Percentiles rank a stretch among this genome's conserved stretches.
phyloP scores from a whole-genome alignment of 2,797 vertebrate species.

The Enteromius anoplus region DNA sequence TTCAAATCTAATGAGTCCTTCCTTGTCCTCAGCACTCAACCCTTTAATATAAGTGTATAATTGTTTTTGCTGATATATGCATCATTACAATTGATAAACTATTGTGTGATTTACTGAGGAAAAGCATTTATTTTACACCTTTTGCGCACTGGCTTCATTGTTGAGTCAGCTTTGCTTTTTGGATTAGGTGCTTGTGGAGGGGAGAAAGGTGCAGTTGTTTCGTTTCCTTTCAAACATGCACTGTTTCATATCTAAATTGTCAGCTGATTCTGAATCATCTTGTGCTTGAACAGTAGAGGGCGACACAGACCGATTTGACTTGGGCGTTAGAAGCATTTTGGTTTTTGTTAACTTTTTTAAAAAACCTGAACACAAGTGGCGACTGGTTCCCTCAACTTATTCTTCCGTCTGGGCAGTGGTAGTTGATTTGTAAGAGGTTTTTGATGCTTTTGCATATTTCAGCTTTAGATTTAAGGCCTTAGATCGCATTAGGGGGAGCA shows the following conservation, averaged over 20 bases:
- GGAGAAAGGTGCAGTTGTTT: not conserved
- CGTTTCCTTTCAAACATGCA: conserved; percentile 20
- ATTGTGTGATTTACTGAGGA: conserved; percentile 70
- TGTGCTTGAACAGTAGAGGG: conserved; percentile 33
- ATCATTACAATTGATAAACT: conserved; percentile 63
- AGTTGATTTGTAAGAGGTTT: conserved; percentile 11
- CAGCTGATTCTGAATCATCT: not conserved
- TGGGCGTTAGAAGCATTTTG: not conserved
- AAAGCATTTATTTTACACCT: conserved; percentile 48
- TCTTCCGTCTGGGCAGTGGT: not conserved
- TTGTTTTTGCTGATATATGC: conserved; percentile 61
- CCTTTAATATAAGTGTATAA: conserved; percentile 66
- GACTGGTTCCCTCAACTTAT: not conserved
- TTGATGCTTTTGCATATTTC: conserved; percentile 36
- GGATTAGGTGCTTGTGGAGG: conserved; percentile 26
- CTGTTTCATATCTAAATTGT: conserved; percentile 7
- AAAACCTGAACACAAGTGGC: not conserved
- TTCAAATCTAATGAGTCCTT: conserved; percentile 48
- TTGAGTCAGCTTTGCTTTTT: conserved; percentile 35
- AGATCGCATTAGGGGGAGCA: conserved; percentile 41
- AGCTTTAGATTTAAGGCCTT: conserved; percentile 53
- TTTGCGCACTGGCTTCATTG: conserved; percentile 26
- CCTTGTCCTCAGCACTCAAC: conserved; percentile 44
- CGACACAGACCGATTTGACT: conserved; percentile 17
- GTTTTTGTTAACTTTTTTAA: not conserved